Evolutionary conservation across 2,797 vertebrate species (phyloP), one percentile per base, ranked within the genome.

Genomic region (Melanotaenia boesemani): DNA sequence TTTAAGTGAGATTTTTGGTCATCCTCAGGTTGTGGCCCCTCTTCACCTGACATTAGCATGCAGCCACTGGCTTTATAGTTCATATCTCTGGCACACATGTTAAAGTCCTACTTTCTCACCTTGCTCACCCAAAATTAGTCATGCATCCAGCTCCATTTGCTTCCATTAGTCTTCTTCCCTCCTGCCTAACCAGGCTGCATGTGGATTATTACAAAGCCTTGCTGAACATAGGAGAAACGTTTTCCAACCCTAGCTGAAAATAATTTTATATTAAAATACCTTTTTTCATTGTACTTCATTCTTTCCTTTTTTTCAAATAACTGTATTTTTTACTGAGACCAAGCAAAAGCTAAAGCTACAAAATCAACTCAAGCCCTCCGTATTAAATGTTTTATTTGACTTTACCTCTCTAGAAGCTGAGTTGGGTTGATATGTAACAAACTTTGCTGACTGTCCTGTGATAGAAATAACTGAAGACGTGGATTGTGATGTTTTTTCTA

Each of bases 101-200:
- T 82, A 68, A 75, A 77, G 72, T 70, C 79, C 75, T 70, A 69
- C n/a, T 86, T 80, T 81, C 75, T 81, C 48, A 69, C n/a, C n/a
- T 58, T 58, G 28, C 39, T 67, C 66, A 30, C 63, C 63, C 30
- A 73, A 69, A 55, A 13, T 55, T 55, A 26, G 24, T 55, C 52
- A 55, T 55, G 52, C 52, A 24, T n/a, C n/a, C n/a, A 13, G 52
- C 52, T 55, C 52, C 52, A 55, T 52, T 52, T 26, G 24, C 52
- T 13, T 55, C 52, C 24, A 11, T 26, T n/a, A n/a, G 13, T 24
- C 52, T 55, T 6, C 11, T 6, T 26, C 12, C 24, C 52, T 55
- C 24, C 22, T 55, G 22, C 52, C 22, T 22, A 13, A 55, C 52
- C 52, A 26, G 22, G 52, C 12, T 1, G 22, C 52, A 55, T 55